Conservation (phyloP, 2,113 vertebrate species). For the Pionites leucogaster region DNA sequence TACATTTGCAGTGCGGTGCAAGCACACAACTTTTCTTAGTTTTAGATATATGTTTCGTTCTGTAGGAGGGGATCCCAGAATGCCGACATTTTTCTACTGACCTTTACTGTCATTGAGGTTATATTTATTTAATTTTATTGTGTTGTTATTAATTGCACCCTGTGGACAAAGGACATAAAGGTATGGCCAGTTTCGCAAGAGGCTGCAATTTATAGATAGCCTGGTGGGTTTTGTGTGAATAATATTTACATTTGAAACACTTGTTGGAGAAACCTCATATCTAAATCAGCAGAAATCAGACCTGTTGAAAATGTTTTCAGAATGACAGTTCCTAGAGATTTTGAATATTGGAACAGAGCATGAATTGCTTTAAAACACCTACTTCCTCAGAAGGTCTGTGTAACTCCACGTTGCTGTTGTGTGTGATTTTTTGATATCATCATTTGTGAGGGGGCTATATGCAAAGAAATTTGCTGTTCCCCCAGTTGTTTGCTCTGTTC, state of each 20-base stretch:
- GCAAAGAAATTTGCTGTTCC: background rate
- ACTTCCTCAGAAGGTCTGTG: background rate
- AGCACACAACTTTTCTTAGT: slow-evolving; percentile 41
- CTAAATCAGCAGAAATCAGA: slow-evolving; percentile 33
- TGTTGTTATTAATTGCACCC: slow-evolving; percentile 74
- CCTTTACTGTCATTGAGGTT: slow-evolving; percentile 65
- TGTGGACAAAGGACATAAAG: slow-evolving; percentile 62
- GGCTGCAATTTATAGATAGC: slow-evolving; percentile 61
- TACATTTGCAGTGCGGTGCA: slow-evolving; percentile 62
- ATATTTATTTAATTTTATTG: slow-evolving; percentile 84
- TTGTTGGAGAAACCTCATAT: slow-evolving; percentile 67
- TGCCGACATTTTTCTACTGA: slow-evolving; percentile 70
- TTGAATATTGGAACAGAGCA: slow-evolving; percentile 3
- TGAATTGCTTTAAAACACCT: background rate
- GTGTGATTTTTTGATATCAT: background rate
- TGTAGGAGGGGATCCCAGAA: slow-evolving; percentile 63
- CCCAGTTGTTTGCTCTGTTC: background rate
- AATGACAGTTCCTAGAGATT: background rate
- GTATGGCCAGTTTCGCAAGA: slow-evolving; percentile 57
- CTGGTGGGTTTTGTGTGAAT: slow-evolving; percentile 62
- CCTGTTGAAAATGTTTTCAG: background rate
- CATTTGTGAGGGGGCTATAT: background rate
- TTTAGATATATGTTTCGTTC: slow-evolving; percentile 62
- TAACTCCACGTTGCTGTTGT: background rate
- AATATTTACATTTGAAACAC: slow-evolving; percentile 62